phyloP scores from a whole-genome alignment of 2,888 invertebrate species.

The Lypha dubia region DNA sequence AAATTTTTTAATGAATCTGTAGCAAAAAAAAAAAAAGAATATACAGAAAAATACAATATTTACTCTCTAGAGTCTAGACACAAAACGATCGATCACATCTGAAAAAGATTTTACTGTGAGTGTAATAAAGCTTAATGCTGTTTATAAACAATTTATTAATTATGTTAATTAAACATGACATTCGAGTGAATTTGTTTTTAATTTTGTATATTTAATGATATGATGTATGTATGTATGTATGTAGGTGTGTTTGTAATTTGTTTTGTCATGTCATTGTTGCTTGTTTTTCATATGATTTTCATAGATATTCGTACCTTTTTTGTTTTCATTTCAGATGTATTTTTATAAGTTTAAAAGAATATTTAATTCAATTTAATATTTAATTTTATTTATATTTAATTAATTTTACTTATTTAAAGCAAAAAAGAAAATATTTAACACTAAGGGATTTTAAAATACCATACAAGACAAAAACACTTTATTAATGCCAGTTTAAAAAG shows the following conservation, averaged over 20 bases:
- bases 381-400: slow-evolving; percentile 6
- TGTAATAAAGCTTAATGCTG: background rate
- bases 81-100: background rate
- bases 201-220: background rate
- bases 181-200: background rate
- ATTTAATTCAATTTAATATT: background rate
- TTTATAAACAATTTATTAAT: slow-evolving; percentile 3
- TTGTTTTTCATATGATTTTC: background rate
- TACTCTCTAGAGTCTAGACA: too few species aligned
- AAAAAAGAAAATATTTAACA: background rate
- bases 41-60: too few species aligned
- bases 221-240: too few species aligned
- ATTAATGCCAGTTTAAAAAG: slow-evolving; percentile 39
- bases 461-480: slow-evolving; percentile 50
- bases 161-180: background rate
- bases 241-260: too few species aligned
- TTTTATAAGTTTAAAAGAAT: too few species aligned
- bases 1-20: too few species aligned
- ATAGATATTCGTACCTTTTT: slow-evolving; percentile 29
- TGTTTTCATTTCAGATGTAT: background rate
- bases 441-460: slow-evolving; percentile 14
- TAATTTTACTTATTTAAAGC: background rate
- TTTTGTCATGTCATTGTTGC: background rate
- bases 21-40: too few species aligned
- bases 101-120: background rate